phyloP scores from a whole-genome alignment of 2,113 vertebrate species.

The Trichomycterus rosablanca region DNA sequence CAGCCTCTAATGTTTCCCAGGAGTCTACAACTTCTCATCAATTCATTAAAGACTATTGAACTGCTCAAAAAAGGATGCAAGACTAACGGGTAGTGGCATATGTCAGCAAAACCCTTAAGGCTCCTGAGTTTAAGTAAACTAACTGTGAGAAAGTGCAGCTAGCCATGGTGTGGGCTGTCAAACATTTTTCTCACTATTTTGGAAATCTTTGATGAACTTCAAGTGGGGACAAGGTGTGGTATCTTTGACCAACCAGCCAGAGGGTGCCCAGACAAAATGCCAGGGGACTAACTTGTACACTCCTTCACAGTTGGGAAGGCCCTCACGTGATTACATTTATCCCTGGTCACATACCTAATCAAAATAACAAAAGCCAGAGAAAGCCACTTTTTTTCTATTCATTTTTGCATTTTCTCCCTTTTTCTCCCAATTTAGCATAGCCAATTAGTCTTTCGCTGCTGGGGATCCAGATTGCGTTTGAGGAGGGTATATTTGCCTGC shows the following conservation, averaged over 20 bases:
- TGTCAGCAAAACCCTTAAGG: not conserved
- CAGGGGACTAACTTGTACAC: not conserved
- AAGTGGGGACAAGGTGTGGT: conserved; percentile 6
- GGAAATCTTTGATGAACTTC: conserved; percentile 1
- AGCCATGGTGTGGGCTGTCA: not conserved
- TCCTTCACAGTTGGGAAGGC: not conserved
- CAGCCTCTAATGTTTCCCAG: not conserved
- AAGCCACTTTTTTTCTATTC: no score
- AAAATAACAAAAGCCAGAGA: not conserved
- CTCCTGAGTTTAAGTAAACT: not conserved
- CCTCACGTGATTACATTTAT: not conserved
- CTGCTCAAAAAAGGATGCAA: not conserved
- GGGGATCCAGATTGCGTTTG: no score
- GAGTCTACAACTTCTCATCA: not conserved
- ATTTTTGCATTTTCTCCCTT: no score
- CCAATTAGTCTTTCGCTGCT: no score
- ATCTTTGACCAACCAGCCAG: not conserved
- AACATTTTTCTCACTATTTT: conserved; percentile 2
- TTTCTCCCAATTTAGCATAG: no score
- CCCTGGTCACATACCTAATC: not conserved
- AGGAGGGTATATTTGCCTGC: no score
- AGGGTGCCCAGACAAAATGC: no score
- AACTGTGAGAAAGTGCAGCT: not conserved
- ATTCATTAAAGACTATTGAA: not conserved
- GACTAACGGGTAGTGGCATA: conserved; percentile 1